Percentiles rank a stretch among this genome's conserved stretches.
Conservation (phyloP, 2,113 vertebrate species). For the Platycercus adscitus region DNA sequence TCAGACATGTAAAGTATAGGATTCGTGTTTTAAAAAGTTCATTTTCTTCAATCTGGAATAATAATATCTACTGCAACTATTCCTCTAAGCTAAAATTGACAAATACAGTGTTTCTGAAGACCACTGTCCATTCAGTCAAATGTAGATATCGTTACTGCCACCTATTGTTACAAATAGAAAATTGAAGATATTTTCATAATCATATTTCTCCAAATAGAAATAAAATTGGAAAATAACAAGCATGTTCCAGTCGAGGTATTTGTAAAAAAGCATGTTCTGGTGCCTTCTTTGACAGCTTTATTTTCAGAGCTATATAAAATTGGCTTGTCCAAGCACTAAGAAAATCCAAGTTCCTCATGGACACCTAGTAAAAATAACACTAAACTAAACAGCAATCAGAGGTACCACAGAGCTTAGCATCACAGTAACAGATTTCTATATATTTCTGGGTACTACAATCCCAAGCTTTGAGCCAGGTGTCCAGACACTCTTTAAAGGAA, state of each 20-base stretch:
- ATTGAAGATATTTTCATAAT: constrained; percentile 1
- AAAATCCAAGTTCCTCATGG: background rate
- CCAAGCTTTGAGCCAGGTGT: background rate
- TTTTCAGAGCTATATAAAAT: background rate
- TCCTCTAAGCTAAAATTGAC: background rate
- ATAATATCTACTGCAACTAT: background rate
- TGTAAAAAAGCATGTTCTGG: background rate
- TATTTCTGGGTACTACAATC: background rate
- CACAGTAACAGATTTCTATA: background rate
- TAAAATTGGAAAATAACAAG: background rate
- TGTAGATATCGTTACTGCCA: constrained; percentile 62
- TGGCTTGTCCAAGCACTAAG: background rate
- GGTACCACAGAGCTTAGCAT: background rate
- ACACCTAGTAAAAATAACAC: background rate
- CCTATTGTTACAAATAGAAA: constrained; percentile 47
- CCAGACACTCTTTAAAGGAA: background rate
- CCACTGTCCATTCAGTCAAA: background rate
- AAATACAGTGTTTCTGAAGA: background rate
- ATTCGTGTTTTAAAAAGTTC: background rate
- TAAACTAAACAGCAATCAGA: background rate
- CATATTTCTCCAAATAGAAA: background rate
- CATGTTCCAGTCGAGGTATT: background rate
- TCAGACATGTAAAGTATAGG: background rate
- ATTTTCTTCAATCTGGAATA: background rate
- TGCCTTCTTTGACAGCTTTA: background rate